Percentiles rank a stretch among this genome's conserved stretches.
Evolutionary conservation across 2,888 invertebrate species (phyloP).

Genomic region (Pristionchus japonicus): DNA sequence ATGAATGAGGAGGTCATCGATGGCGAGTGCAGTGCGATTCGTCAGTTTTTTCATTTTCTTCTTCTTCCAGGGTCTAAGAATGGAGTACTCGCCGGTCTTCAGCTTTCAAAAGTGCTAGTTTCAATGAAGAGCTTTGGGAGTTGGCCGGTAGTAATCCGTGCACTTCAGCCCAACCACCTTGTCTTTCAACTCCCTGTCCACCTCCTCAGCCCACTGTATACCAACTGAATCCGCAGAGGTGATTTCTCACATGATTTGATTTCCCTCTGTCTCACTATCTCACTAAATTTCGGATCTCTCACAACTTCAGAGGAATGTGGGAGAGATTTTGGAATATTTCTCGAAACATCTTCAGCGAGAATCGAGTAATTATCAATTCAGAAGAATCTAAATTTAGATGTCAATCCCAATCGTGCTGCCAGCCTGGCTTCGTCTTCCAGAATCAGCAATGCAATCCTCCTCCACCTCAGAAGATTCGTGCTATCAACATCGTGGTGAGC

Average conservation of each 20-base stretch:
- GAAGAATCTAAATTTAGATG: not conserved
- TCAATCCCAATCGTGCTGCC: slow-evolving; percentile 27
- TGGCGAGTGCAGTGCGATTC: slow-evolving; percentile 54
- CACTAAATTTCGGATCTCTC: no score
- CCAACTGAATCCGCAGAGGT: not conserved
- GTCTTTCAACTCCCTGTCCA: not conserved
- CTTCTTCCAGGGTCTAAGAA: no score
- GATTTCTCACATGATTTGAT: no score
- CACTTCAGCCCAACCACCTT: slow-evolving; percentile 5
- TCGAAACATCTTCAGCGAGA: no score
- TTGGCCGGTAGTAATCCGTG: no score
- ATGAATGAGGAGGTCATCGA: slow-evolving; percentile 55
- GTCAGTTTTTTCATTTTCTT: slow-evolving; percentile 2
- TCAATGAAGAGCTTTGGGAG: no score
- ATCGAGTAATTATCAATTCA: no score
- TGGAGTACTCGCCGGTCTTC: no score
- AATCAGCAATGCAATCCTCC: slow-evolving; percentile 37
- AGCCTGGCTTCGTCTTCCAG: slow-evolving; percentile 25
- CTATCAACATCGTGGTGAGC: slow-evolving; percentile 38
- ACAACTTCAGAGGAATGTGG: no score
- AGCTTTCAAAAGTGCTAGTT: no score
- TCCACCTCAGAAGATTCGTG: slow-evolving; percentile 22
- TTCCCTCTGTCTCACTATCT: no score
- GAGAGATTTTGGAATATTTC: no score
- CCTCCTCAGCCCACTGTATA: not conserved